Evolutionary conservation across 1,140 invertebrate species (phyloP).

Genomic region (Oscheius sp.): DNA sequence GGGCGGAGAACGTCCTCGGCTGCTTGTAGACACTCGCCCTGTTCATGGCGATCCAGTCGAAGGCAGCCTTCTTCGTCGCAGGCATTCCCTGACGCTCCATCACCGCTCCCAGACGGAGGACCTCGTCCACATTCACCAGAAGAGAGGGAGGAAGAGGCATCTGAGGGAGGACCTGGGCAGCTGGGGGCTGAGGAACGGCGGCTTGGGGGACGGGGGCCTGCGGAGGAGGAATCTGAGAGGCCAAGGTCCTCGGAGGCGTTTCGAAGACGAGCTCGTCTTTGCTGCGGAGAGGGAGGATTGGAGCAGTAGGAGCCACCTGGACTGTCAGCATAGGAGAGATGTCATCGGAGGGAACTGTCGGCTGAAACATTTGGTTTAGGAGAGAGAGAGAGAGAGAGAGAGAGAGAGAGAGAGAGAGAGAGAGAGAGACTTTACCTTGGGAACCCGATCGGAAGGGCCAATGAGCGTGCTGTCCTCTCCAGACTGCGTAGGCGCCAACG

Average conservation of each 20-base stretch:
- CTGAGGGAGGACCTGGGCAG: not conserved
- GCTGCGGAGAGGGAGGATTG: not conserved
- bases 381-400: too few species aligned
- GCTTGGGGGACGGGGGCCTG: not conserved
- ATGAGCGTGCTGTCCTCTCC: too few species aligned
- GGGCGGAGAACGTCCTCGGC: not conserved
- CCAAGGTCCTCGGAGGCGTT: not conserved
- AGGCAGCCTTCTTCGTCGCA: not conserved
- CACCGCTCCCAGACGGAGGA: not conserved
- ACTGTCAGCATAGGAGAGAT: not conserved
- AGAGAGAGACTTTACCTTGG: too few species aligned
- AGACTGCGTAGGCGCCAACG: too few species aligned
- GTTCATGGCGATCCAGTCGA: not conserved
- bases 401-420: too few species aligned
- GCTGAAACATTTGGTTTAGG: too few species aligned
- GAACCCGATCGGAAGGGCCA: too few species aligned
- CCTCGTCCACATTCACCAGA: conserved; percentile 5
- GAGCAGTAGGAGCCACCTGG: not conserved
- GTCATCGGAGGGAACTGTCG: too few species aligned
- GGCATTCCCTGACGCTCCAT: not conserved
- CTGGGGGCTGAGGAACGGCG: not conserved
- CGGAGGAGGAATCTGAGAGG: not conserved
- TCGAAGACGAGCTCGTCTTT: not conserved
- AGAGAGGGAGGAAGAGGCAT: not conserved
- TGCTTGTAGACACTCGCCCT: not conserved